These are phyloP conservation scores for Meloidogyne chitwoodi DNA, from an alignment of 1,140 invertebrate genomes.

Conservation along the genomic window DNA sequence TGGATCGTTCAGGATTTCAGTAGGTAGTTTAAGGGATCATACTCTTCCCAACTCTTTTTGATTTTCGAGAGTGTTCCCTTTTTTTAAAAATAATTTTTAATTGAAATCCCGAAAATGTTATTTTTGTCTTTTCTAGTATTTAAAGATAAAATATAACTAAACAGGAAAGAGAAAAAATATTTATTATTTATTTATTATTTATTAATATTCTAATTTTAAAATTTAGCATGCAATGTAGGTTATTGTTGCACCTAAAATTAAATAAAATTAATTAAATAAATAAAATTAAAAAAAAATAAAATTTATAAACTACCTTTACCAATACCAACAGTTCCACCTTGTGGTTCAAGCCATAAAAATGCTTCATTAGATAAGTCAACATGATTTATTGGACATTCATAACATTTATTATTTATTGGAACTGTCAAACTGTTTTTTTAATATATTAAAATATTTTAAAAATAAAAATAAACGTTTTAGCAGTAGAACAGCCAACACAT, in stretches of 20 bases:
- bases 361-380: constrained; percentile 20
- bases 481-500: not conserved
- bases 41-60: too few relatives aligned
- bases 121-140: too few relatives aligned
- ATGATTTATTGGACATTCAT: constrained; percentile 21
- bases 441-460: constrained; percentile 1
- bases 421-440: not conserved
- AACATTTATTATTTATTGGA: constrained; percentile 36
- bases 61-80: too few relatives aligned
- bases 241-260: constrained; percentile 17
- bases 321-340: constrained; percentile 25
- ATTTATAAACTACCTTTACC: not conserved
- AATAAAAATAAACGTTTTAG: constrained; percentile 18
- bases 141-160: too few relatives aligned
- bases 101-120: too few relatives aligned
- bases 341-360: constrained; percentile 19
- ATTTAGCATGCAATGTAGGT: constrained; percentile 19
- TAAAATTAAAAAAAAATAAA: not conserved
- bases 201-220: not conserved
- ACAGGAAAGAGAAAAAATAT: too few relatives aligned
- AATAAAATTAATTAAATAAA: not conserved
- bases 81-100: too few relatives aligned
- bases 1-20: too few relatives aligned
- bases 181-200: too few relatives aligned
- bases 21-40: too few relatives aligned